Evolutionary conservation across 1,140 invertebrate species (phyloP), one percentile per base, ranked within the genome.

Genomic region (Musca vetustissima): DNA sequence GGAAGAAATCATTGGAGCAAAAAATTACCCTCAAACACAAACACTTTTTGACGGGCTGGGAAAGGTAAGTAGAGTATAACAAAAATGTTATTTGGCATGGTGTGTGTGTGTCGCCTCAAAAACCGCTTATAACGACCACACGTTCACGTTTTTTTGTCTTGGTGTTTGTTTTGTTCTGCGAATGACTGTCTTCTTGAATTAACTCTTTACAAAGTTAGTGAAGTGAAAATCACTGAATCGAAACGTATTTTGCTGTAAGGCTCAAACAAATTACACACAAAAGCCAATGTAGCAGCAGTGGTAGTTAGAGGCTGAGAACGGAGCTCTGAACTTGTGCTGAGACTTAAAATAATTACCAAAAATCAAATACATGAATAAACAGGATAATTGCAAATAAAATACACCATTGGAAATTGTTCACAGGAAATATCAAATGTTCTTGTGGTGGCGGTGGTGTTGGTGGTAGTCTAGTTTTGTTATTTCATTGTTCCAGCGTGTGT

Each of bases 341-440:
- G 57, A 61, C 57, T 61, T 61, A 61, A 61, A 61, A 61, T 61
- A 61, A 61, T 61, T 61, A 61, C 57, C 57, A 61, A 61, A 28
- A 61, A 43, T 4, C 25, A 61, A 61, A 36, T 32, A 61, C 32
- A 36, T 61, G 57, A 61, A 61, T 61, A 32, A 61, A 61, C 57
- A 61, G 28, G 36, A 61, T 61, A 61, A 61, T 43, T 61, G 57
- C 57, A 61, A 61, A 61, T 61, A 61, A 61, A 61, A 61, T 61
- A 61, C 21, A 19, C 21, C n/a, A 19, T 43, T 36, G 36, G n/a
- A n/a, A 43, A 13, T 43, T 43, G 36, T 43, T 43, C 36, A 13
- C 36, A 43, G 36, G 36, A 43, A 43, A 43, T 43, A 43, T 43
- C 36, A 43, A 13, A 43, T 28, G 28, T 28, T 3, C 6, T 7